Evolutionary conservation across 35 echinoderm and acorn worm genomes (phyloP).

Genomic region (Amphiura filiformis): DNA sequence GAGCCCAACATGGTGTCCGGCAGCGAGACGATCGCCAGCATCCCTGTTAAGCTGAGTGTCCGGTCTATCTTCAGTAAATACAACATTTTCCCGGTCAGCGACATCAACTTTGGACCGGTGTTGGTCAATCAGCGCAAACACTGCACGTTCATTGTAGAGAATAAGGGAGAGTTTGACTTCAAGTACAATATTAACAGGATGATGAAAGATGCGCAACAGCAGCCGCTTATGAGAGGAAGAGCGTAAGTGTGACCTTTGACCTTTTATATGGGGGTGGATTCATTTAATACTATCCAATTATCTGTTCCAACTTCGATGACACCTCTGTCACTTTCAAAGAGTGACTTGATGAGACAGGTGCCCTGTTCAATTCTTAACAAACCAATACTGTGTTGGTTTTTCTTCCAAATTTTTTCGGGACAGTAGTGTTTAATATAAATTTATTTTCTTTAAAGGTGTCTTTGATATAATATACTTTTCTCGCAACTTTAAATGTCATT

Average conservation of each 20-base stretch:
- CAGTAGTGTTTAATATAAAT: neutral
- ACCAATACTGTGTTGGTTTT: too few species aligned
- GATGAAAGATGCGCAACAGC: slow-evolving; percentile 66
- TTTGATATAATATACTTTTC: too few species aligned
- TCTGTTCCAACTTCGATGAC: too few species aligned
- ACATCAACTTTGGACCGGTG: slow-evolving; percentile 96
- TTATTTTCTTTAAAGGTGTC: too few species aligned
- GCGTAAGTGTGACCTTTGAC: slow-evolving; percentile 65
- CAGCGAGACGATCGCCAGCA: slow-evolving; percentile 96
- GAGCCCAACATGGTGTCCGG: slow-evolving; percentile 84
- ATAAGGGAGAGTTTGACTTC: slow-evolving; percentile 99
- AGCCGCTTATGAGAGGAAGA: slow-evolving; percentile 70
- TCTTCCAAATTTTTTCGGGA: too few species aligned
- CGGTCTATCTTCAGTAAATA: slow-evolving; percentile 97
- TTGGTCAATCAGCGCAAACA: slow-evolving; percentile 79
- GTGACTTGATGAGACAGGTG: too few species aligned
- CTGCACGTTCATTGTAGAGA: slow-evolving; percentile 84
- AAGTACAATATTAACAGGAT: slow-evolving; percentile 91
- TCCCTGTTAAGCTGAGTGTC: slow-evolving; percentile 95
- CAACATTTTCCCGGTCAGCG: slow-evolving; percentile 84
- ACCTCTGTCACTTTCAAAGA: too few species aligned
- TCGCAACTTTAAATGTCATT: too few species aligned
- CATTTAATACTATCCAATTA: too few species aligned
- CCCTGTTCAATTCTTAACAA: too few species aligned
- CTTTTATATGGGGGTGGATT: too few species aligned